phyloP scores from a whole-genome alignment of 2,888 invertebrate species.

The Tyria jacobaeae region DNA sequence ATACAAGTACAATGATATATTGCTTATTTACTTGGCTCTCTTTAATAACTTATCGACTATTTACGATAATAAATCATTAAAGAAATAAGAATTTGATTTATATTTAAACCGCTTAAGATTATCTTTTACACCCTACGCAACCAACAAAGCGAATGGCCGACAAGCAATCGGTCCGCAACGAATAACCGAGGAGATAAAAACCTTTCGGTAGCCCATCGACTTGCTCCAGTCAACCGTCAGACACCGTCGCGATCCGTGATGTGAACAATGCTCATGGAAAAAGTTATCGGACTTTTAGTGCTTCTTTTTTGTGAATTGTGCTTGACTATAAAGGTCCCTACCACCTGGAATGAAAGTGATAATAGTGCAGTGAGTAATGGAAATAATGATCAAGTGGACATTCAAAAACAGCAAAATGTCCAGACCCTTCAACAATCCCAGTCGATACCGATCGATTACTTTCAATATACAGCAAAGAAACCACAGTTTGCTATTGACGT shows the following conservation, averaged over 20 bases:
- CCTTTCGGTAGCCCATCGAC: constrained; percentile 65
- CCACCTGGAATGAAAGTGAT: constrained; percentile 65
- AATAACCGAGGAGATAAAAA: constrained; percentile 84
- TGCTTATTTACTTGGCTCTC: no score
- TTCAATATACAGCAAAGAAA: constrained; percentile 75
- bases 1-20: no score
- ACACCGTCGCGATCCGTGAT: constrained; percentile 74
- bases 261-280: constrained; percentile 76
- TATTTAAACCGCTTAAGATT: constrained; percentile 39
- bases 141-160: constrained; percentile 73
- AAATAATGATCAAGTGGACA: constrained; percentile 48
- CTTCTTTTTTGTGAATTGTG: constrained; percentile 73
- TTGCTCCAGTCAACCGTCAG: constrained; percentile 78
- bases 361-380: constrained; percentile 71
- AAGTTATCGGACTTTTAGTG: constrained; percentile 63
- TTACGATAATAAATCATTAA: not conserved
- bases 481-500: constrained; percentile 76
- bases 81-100: not conserved
- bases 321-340: constrained; percentile 73
- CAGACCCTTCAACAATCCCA: constrained; percentile 26
- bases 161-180: constrained; percentile 78
- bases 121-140: constrained; percentile 51
- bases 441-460: constrained; percentile 69
- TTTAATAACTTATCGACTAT: not conserved
- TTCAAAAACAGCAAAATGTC: constrained; percentile 47